Conservation (phyloP, 2,797 vertebrate genomes). For the Lagocephalus sceleratus region DNA sequence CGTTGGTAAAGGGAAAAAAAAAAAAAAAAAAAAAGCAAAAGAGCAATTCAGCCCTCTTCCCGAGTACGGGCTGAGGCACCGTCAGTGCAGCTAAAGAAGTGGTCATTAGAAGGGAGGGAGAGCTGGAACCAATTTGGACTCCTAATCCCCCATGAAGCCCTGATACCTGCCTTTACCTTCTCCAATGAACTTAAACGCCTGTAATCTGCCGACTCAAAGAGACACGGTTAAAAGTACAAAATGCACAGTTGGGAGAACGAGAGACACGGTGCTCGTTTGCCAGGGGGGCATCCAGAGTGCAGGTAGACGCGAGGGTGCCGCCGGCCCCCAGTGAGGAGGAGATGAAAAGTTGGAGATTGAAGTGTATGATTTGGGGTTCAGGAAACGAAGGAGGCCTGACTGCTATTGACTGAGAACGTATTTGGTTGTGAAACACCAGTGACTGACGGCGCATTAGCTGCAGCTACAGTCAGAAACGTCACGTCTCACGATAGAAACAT, state of each 20-base stretch:
- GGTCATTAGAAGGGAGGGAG: slow-evolving; percentile 84
- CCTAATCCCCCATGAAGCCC: slow-evolving; percentile 89
- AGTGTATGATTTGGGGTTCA: slow-evolving; percentile 40
- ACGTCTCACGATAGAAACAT: slow-evolving; percentile 43
- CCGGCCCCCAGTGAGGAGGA: slow-evolving; percentile 54
- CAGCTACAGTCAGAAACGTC: slow-evolving; percentile 39
- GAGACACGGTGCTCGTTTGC: slow-evolving; percentile 68
- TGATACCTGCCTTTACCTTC: slow-evolving; percentile 88
- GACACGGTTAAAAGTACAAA: slow-evolving; percentile 76
- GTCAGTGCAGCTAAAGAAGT: slow-evolving; percentile 67
- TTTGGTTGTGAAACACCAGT: slow-evolving; percentile 23
- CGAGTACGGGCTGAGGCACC: slow-evolving; percentile 57
- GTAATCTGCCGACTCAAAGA: slow-evolving; percentile 80
- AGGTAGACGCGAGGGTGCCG: slow-evolving; percentile 61
- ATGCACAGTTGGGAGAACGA: slow-evolving; percentile 69
- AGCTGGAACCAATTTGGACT: slow-evolving; percentile 96
- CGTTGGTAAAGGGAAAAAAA: slow-evolving; percentile 46
- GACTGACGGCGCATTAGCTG: slow-evolving; percentile 25
- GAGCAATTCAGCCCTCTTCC: slow-evolving; percentile 36
- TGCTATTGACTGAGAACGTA: slow-evolving; percentile 34
- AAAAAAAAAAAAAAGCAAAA: slow-evolving; percentile 16
- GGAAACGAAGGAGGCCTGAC: slow-evolving; percentile 22
- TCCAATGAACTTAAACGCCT: slow-evolving; percentile 90
- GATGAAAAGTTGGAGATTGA: slow-evolving; percentile 51
- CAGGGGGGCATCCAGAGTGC: slow-evolving; percentile 69